Evolutionary conservation across 2,888 invertebrate genomes (phyloP), one percentile per base, ranked within the genome.

Genomic region (Drosophila histrio): DNA sequence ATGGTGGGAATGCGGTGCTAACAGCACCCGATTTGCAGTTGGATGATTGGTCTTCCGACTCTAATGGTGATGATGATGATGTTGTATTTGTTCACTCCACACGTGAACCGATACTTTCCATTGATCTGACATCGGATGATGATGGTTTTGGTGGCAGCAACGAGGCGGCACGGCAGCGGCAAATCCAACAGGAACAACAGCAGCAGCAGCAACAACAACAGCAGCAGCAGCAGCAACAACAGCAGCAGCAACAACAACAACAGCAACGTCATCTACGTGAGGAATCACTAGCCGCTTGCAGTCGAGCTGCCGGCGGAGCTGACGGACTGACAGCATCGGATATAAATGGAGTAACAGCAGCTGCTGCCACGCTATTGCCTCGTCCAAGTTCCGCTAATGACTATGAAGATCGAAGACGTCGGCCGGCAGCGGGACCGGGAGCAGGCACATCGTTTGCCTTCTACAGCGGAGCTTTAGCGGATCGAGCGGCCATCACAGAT

Each of bases 1-100:
- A 44, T 50, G 60, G 56, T 0, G 72, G 70, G 4, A 68, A 74
- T 52, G 91, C 84, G 3, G 91, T 91, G 3, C 53, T 91, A 17
- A 91, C 91, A 5, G 91, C 91, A 2, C 96, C 96, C 0, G 96
- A 96, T 90, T 91, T 96, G 60, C 96, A 96, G 90, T 91, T 96
- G 39, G 95, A 96, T 26, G 82, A 82, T 90, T 96, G 96, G 94
- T 93, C 95, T 0, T 94, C 94, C 0, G 93, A 93, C 71, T 94
- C 94, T 0, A 94, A 94, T 49, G 93, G 92, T 34, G 93, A 93
- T 65, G 95, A 95, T 83, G 95, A 95, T 77, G 95, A 94, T 88
- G 94, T 92, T 5, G 91, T 92, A 7, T 91, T 91, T 78, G 91
- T 92, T 9, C 91, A 91, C 76, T 91, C 91, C 11, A 91, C 91